Evolutionary conservation across 2,113 vertebrate genomes (phyloP).

Genomic region (Pituophis catenifer): DNA sequence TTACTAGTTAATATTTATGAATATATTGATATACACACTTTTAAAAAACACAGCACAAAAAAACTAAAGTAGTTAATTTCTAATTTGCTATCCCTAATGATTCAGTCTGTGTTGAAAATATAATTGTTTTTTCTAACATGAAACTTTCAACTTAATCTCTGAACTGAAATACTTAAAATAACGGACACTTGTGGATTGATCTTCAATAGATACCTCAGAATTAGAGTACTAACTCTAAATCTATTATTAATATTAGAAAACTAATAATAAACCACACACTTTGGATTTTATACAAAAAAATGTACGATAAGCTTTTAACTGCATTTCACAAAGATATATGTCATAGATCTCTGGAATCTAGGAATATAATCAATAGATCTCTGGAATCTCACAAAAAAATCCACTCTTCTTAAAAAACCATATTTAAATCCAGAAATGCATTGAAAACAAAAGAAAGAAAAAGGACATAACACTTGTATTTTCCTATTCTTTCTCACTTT

Average conservation of each 20-base stretch:
- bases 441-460: background rate
- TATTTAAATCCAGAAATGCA: background rate
- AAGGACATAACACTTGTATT: background rate
- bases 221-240: background rate
- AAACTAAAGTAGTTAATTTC: background rate
- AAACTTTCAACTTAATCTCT: background rate
- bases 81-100: background rate
- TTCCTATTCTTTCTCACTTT: background rate
- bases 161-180: background rate
- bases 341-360: background rate
- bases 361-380: background rate
- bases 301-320: background rate
- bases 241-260: background rate
- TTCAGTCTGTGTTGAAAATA: background rate
- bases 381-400: background rate
- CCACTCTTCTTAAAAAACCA: background rate
- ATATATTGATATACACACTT: background rate
- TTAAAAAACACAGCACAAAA: background rate
- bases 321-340: background rate
- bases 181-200: background rate
- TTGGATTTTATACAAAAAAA: background rate
- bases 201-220: background rate
- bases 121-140: background rate
- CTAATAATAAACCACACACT: no score
- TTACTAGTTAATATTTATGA: background rate